Evolutionary conservation across 37 sponge, comb jelly and placozoan species (phyloP).

Genomic region (Bolinopsis microptera): DNA sequence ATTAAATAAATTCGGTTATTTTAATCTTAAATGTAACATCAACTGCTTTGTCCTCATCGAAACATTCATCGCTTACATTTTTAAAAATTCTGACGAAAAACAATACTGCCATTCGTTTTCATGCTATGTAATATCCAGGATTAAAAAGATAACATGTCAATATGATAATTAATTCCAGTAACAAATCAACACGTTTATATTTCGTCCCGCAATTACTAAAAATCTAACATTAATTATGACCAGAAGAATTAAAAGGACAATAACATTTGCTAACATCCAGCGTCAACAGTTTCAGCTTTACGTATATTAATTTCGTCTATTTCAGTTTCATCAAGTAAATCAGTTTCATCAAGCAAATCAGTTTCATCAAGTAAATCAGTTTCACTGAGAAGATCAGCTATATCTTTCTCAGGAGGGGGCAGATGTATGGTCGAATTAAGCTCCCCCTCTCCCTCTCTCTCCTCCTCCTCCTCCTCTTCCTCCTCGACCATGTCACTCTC

Average conservation of each 20-base stretch:
- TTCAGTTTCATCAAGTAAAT: not conserved
- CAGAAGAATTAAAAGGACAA: not conserved
- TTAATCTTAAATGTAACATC: no score
- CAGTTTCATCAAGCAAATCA: not conserved
- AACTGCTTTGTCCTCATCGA: not conserved
- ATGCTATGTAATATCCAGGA: not conserved
- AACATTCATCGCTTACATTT: no score
- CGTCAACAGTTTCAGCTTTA: not conserved
- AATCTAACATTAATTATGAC: not conserved
- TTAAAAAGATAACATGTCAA: not conserved
- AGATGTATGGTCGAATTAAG: not conserved
- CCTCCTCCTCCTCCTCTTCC: constrained; percentile 21
- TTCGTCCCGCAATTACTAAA: not conserved
- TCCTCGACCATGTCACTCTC: not conserved
- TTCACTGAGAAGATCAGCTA: not conserved
- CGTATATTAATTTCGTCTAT: not conserved
- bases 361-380: not conserved
- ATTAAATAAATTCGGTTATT: no score
- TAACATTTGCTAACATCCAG: not conserved
- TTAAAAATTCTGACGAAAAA: no score
- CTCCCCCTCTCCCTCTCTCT: not conserved
- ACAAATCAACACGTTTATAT: not conserved
- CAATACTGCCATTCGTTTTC: no score
- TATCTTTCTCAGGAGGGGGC: not conserved
- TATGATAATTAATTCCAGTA: not conserved